Conservation (phyloP, 1,140 invertebrate species). For the Drosophila bipectinata region DNA sequence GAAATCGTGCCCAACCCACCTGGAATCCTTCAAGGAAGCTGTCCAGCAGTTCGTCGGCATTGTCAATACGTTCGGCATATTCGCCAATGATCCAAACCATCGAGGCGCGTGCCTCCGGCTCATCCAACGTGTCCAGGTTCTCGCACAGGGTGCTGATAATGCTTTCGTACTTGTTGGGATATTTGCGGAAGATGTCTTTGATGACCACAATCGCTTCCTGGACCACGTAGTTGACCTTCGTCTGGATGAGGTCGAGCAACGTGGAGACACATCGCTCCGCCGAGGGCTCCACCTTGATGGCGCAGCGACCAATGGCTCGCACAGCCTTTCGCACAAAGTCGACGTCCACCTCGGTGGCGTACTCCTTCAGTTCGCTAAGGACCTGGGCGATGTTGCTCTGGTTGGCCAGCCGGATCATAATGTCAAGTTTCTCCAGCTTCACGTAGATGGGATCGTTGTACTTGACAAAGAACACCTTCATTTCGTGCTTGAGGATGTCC, state of each 20-base stretch:
- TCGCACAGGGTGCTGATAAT: conserved; percentile 99
- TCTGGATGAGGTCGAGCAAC: conserved; percentile 99
- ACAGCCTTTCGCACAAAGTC: conserved; percentile 99
- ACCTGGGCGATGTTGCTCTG: conserved; percentile 99
- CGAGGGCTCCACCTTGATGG: conserved; percentile 99
- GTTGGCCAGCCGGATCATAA: conserved; percentile 99
- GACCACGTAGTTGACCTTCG: conserved; percentile 99
- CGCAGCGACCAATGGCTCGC: conserved; percentile 98
- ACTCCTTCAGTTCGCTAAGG: conserved; percentile 99
- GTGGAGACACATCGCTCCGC: conserved; percentile 99
- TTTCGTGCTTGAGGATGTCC: conserved; percentile 99
- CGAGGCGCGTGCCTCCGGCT: conserved; percentile 99
- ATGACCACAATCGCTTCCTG: conserved; percentile 99
- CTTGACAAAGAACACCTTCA: conserved; percentile 99
- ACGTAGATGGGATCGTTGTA: conserved; percentile 99
- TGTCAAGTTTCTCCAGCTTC: conserved; percentile 99
- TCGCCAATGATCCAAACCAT: conserved; percentile 99
- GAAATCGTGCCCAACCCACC: conserved; percentile 5
- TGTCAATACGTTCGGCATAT: conserved; percentile 99
- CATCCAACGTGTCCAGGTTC: conserved; percentile 99
- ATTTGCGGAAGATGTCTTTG: conserved; percentile 99
- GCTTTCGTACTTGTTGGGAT: conserved; percentile 99
- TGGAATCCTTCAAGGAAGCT: conserved; percentile 99
- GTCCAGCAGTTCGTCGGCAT: conserved; percentile 99
- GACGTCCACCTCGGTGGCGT: conserved; percentile 99